Base-by-base conservation (phyloP, 2,888 invertebrate genomes). In the Parnassius smintheus region DNA sequence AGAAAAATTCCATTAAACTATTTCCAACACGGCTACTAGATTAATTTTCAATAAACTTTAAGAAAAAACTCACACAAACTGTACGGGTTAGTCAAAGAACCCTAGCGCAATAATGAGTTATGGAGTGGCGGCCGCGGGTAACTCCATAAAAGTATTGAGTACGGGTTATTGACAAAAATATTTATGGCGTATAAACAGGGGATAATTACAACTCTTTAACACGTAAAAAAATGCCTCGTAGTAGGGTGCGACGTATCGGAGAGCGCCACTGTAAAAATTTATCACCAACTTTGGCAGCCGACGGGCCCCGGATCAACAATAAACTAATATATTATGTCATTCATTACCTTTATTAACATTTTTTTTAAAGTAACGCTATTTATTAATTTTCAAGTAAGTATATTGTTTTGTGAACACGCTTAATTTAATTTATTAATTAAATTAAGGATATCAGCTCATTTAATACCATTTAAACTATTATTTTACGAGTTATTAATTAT, bases 201-300 rank as follows among this genome's bases (percentile, higher is more conserved):
- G 85, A 89, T 91, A 91, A 91, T 91, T 91, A 91, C 88, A 91
- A 90, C 89, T 91, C 89, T 91, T 91, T 91, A 85, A 83, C 84
- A 82, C 86, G 86, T 90, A 91, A 90, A 91, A 91, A 87, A 82
- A 78, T 74, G 68, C 75, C 13, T 74, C 73, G 71, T 77, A 79
- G 83, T 89, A 88, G 89, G 91, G 88, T 88, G 89, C 81, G 83
- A 71, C 74, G 73, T 75, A 83, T 75, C 64, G 59, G 54, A 61
- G 59, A 61, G 61, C 60, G 56, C 44, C 18, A 56, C 46, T 83
- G 82, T 86, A 80, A 84, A 89, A 86, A 85, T 85, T 86, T 87
- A 89, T 89, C 82, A 82, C 84, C 80, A 72, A 78, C 78, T 78
- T 81, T 86, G 88, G 83, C 80, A 78, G 75, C 79, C 80, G 80